phyloP scores from a whole-genome alignment of 2,797 vertebrate species.

The Sus cebifrons region DNA sequence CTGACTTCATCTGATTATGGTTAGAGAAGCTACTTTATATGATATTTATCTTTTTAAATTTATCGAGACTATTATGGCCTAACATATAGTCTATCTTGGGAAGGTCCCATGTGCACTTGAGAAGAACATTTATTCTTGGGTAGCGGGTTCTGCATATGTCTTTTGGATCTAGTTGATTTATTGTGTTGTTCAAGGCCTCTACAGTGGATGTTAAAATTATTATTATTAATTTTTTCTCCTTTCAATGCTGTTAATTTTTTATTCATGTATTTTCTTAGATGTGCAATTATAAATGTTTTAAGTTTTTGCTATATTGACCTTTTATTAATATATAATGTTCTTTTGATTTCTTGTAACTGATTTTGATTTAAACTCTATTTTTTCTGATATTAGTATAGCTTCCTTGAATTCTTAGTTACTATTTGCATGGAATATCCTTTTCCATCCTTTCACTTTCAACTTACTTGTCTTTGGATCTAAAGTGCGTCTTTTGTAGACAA shows the following conservation, averaged over 20 bases:
- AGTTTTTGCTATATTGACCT: background rate
- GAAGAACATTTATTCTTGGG: too few relatives aligned
- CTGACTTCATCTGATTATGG: background rate
- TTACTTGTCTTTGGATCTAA: background rate
- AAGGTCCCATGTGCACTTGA: too few relatives aligned
- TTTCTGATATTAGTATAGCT: background rate
- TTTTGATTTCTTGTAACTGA: background rate
- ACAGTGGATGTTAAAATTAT: background rate
- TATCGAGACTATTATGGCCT: background rate
- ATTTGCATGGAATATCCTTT: background rate
- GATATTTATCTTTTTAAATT: background rate
- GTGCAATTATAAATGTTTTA: background rate
- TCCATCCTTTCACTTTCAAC: background rate
- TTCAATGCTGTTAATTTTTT: conserved; percentile 9
- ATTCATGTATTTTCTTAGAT: background rate
- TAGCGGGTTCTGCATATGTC: background rate
- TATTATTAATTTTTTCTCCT: background rate
- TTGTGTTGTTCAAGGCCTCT: background rate
- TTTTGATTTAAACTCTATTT: conserved; percentile 11
- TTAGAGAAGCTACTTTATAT: background rate
- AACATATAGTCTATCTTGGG: background rate
- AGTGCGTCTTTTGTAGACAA: background rate
- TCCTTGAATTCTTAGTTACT: background rate
- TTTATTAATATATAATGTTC: background rate
- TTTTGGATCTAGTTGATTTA: background rate